A percentile compares a stretch with the other conserved stretches of the same genome.
phyloP scores from a whole-genome alignment of 1,140 invertebrate genomes.

The Battus philenor region DNA sequence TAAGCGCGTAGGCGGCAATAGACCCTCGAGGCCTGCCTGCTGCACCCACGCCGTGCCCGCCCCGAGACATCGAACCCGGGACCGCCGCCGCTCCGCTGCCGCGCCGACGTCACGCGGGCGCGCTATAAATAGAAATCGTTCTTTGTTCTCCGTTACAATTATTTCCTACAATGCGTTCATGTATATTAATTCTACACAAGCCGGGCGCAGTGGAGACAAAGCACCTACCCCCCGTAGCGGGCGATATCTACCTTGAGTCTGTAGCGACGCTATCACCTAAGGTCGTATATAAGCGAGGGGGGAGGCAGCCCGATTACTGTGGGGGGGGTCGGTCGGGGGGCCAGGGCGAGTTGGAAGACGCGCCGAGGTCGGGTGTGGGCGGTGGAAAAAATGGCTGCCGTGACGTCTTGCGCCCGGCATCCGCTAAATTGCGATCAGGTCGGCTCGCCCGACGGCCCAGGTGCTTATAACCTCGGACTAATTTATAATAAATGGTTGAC shows the following conservation, averaged over 20 bases:
- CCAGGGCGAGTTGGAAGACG: slow-evolving; percentile 6
- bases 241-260: slow-evolving; percentile 6
- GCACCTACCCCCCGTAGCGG: slow-evolving; percentile 4
- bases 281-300: slow-evolving; percentile 11
- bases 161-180: background rate
- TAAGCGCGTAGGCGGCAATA: too few relatives aligned
- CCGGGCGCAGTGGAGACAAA: background rate
- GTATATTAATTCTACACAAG: background rate
- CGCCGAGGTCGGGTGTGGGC: slow-evolving; percentile 1
- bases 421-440: background rate
- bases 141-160: background rate
- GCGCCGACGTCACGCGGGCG: too few relatives aligned
- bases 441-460: too few relatives aligned
- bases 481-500: too few relatives aligned
- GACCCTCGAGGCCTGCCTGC: too few relatives aligned
- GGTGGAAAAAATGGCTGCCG: slow-evolving; percentile 9
- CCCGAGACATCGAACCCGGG: too few relatives aligned
- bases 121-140: too few relatives aligned
- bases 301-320: slow-evolving; percentile 11
- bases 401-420: slow-evolving; percentile 3
- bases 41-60: too few relatives aligned
- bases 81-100: too few relatives aligned
- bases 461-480: too few relatives aligned
- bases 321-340: slow-evolving; percentile 1
- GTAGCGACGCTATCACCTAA: slow-evolving; percentile 9